Evolutionary conservation across 2,113 vertebrate genomes (phyloP).

Genomic region (Phalacrocorax aristotelis): DNA sequence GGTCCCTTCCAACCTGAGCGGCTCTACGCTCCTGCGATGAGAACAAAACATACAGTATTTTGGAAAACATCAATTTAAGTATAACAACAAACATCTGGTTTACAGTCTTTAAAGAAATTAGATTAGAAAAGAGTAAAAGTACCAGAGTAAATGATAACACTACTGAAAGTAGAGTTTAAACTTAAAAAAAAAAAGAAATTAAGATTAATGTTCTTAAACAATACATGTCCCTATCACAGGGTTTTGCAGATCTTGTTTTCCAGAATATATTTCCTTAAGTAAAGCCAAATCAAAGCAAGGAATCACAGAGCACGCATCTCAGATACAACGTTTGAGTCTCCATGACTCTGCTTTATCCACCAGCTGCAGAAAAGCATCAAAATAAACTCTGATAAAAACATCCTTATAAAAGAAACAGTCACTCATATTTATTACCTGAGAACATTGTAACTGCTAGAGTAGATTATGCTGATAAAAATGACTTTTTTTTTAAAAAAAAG

Average conservation of each 20-base stretch:
- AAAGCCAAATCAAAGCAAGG: not conserved
- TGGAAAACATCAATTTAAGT: not conserved
- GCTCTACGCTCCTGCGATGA: not conserved
- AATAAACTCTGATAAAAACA: not conserved
- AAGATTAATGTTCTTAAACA: not conserved
- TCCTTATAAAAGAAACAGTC: not conserved
- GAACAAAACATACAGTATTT: not conserved
- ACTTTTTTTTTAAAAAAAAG: not conserved
- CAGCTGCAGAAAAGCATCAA: not conserved
- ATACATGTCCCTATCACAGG: not conserved
- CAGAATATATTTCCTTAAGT: not conserved
- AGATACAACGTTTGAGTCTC: not conserved
- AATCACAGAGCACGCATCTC: not conserved
- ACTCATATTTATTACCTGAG: not conserved
- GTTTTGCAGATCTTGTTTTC: not conserved
- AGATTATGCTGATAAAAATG: not conserved
- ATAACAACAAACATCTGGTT: not conserved
- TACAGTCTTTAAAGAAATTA: not conserved
- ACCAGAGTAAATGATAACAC: not conserved
- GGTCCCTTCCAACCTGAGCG: not conserved
- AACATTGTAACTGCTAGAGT: not conserved
- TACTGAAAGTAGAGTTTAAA: not conserved
- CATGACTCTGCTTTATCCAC: not conserved
- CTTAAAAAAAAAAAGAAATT: not conserved
- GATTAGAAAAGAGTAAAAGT: not conserved